Evolutionary conservation across 2,797 vertebrate genomes (phyloP).

Genomic region (Esox masquinongy): DNA sequence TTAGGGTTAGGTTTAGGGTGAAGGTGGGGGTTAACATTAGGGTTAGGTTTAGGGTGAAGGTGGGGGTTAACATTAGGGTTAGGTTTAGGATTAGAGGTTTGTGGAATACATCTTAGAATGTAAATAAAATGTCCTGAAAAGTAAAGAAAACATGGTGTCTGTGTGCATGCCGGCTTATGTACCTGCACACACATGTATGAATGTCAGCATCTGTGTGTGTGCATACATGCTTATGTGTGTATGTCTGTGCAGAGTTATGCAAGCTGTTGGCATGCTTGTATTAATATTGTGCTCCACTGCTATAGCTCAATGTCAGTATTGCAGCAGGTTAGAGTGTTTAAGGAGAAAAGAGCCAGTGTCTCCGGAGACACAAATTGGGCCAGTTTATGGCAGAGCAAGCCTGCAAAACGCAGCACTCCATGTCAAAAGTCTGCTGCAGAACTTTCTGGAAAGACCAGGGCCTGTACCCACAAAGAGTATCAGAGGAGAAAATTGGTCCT

Average conservation of each 20-base stretch:
- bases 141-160: too few species aligned
- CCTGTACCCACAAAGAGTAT: too few species aligned
- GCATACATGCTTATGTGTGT: slow-evolving; percentile 10
- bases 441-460: neutral
- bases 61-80: too few species aligned
- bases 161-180: too few species aligned
- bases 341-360: slow-evolving; percentile 31
- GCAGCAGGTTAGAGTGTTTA: neutral
- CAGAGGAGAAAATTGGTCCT: too few species aligned
- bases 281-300: neutral
- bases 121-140: too few species aligned
- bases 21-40: too few species aligned
- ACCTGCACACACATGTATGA: neutral
- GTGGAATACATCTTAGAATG: too few species aligned
- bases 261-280: too few species aligned
- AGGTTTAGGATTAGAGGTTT: too few species aligned
- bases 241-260: slow-evolving; percentile 6
- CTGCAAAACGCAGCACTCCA: slow-evolving; percentile 26
- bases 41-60: too few species aligned
- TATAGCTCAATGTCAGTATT: neutral
- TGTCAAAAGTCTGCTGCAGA: slow-evolving; percentile 49
- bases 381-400: slow-evolving; percentile 7
- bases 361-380: slow-evolving; percentile 37
- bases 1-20: too few species aligned
- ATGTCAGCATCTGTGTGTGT: neutral